Percentiles rank a stretch among this genome's conserved stretches.
Evolutionary conservation across 2,797 vertebrate species (phyloP).

Genomic region (Hoplostethus atlanticus): DNA sequence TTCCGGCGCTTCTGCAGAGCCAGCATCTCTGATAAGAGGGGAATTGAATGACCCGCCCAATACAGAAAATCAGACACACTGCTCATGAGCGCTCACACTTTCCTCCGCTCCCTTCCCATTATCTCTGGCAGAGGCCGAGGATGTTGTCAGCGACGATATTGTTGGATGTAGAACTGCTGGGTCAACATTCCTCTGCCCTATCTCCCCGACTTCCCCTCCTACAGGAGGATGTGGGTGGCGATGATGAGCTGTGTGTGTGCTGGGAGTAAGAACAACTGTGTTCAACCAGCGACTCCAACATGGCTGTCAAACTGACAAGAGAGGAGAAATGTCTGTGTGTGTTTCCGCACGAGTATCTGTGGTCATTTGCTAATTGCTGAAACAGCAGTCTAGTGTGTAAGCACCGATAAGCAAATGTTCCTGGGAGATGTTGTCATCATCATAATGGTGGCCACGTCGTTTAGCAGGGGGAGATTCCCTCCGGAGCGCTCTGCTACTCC

Average conservation of each 20-base stretch:
- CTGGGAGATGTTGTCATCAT: conserved; percentile 58
- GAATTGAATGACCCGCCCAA: conserved; percentile 36
- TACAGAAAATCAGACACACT: neutral
- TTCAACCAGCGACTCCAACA: conserved; percentile 34
- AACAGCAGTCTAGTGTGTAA: conserved; percentile 53
- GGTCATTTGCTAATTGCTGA: conserved; percentile 68
- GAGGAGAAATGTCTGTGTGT: conserved; percentile 23
- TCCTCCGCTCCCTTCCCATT: conserved; percentile 22
- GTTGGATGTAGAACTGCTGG: conserved; percentile 38
- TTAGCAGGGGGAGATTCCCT: conserved; percentile 36
- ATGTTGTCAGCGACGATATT: conserved; percentile 42
- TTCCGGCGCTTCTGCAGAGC: conserved; percentile 61
- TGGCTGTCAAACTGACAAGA: conserved; percentile 54
- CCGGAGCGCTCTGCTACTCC: conserved; percentile 1
- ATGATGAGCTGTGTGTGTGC: conserved; percentile 44
- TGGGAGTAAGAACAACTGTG: conserved; percentile 44
- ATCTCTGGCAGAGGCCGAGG: conserved; percentile 35
- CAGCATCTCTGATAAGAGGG: conserved; percentile 63
- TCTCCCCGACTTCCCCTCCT: conserved; percentile 15
- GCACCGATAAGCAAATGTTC: conserved; percentile 69
- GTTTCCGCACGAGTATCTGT: conserved; percentile 28
- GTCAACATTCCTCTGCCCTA: conserved; percentile 55
- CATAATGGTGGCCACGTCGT: conserved; percentile 55
- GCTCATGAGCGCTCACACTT: conserved; percentile 5
- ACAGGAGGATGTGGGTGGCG: conserved; percentile 30